These are phyloP conservation scores for Saccostrea cuccullata DNA, from an alignment of 1,140 invertebrate species.

Conservation along the genomic window DNA sequence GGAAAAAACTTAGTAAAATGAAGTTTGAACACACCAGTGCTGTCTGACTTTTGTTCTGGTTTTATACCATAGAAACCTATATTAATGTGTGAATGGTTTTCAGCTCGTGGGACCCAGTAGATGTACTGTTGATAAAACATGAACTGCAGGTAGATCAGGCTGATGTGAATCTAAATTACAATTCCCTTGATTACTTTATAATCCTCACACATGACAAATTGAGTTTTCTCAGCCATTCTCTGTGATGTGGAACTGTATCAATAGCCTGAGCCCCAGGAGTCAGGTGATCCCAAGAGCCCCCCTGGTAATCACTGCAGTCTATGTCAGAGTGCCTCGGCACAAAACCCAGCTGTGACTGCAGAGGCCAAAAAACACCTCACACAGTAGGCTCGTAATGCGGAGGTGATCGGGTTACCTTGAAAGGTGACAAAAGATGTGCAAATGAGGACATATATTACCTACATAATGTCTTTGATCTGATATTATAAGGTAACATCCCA, in stretches of 20 bases:
- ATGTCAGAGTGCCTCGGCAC: background rate
- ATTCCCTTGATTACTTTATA: slow-evolving; percentile 12
- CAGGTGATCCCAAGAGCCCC: background rate
- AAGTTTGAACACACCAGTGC: background rate
- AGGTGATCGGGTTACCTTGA: background rate
- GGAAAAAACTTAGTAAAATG: background rate
- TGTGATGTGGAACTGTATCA: slow-evolving; percentile 32
- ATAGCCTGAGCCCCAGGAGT: background rate
- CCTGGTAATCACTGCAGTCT: background rate
- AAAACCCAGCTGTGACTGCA: background rate
- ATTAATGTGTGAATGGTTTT: background rate
- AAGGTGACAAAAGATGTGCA: slow-evolving; percentile 23
- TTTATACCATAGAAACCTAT: background rate
- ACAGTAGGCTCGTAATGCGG: background rate
- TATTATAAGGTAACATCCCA: background rate
- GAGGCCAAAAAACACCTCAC: background rate
- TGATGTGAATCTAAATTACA: slow-evolving; percentile 22
- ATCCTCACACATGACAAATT: slow-evolving; percentile 19
- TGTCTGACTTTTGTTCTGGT: background rate
- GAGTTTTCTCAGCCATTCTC: slow-evolving; percentile 15
- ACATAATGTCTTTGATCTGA: slow-evolving; percentile 10
- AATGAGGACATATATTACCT: slow-evolving; percentile 33
- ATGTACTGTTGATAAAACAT: background rate
- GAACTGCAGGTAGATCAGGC: slow-evolving; percentile 2
- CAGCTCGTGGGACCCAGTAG: background rate